Evolutionary conservation across 1,140 invertebrate species (phyloP).

Genomic region (Sycobia sp.): DNA sequence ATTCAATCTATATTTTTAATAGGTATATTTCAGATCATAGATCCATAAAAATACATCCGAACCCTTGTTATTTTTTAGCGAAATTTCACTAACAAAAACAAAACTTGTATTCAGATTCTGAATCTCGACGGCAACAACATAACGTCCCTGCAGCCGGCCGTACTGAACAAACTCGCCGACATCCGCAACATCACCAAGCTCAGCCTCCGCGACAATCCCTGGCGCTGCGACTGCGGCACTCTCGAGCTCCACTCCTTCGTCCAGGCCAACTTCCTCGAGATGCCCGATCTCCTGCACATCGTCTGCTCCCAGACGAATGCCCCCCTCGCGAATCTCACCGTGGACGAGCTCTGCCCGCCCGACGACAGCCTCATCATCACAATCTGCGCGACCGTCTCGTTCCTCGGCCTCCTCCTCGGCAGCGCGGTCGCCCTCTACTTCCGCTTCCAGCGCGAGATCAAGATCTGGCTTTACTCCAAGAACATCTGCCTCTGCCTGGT

Average conservation of each 20-base stretch:
- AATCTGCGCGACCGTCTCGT: background rate
- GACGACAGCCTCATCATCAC: constrained; percentile 15
- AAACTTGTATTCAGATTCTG: no score
- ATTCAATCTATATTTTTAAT: no score
- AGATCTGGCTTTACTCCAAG: constrained; percentile 74
- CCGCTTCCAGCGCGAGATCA: constrained; percentile 68
- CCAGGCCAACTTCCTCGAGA: constrained; percentile 47
- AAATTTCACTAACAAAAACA: background rate
- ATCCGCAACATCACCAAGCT: constrained; percentile 42
- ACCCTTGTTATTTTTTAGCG: no score
- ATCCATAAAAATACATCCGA: no score
- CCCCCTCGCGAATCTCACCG: constrained; percentile 45
- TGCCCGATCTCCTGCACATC: constrained; percentile 49
- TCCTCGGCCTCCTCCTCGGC: background rate
- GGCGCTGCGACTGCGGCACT: constrained; percentile 65
- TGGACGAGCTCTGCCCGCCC: constrained; percentile 54
- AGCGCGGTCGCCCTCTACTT: constrained; percentile 64
- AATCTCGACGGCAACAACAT: constrained; percentile 62
- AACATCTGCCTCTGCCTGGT: constrained; percentile 69
- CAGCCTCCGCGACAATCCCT: constrained; percentile 65
- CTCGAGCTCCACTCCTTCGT: constrained; percentile 61
- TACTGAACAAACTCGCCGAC: constrained; percentile 48
- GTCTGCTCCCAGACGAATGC: constrained; percentile 49
- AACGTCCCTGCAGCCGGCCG: constrained; percentile 44
- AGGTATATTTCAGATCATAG: no score